These are phyloP conservation scores for Thera obeliscata DNA, from an alignment of 2,888 invertebrate genomes.

Conservation along the genomic window DNA sequence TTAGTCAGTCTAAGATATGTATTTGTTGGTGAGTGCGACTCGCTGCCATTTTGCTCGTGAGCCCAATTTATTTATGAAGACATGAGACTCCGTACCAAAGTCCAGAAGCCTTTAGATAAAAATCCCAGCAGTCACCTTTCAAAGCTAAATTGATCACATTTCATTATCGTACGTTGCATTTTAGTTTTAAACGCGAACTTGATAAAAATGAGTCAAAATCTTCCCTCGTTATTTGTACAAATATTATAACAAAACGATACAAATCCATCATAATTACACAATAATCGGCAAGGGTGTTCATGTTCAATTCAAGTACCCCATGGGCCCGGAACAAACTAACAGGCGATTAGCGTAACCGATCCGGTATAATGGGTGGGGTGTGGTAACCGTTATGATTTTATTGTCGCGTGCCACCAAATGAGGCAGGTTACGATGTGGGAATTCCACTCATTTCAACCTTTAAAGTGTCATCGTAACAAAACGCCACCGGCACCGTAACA, in stretches of 20 bases:
- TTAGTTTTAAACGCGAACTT: background rate
- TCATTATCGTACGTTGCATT: too few species aligned
- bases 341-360: constrained; percentile 83
- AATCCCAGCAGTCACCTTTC: background rate
- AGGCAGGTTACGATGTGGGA: constrained; percentile 30
- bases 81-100: too few species aligned
- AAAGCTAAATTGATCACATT: background rate
- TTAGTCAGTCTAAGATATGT: too few species aligned
- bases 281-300: constrained; percentile 31
- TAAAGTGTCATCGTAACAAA: background rate
- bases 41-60: too few species aligned
- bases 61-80: too few species aligned
- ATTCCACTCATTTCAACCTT: constrained; percentile 29
- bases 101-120: too few species aligned
- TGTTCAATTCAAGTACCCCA: constrained; percentile 25
- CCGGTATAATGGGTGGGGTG: constrained; percentile 79
- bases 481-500: too few species aligned
- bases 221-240: constrained; percentile 14
- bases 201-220: background rate
- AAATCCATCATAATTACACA: constrained; percentile 35
- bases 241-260: constrained; percentile 24
- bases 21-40: too few species aligned
- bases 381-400: constrained; percentile 54
- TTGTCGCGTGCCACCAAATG: constrained; percentile 40
- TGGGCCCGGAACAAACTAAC: constrained; percentile 73